Base-by-base conservation (phyloP, 1,140 invertebrate genomes). In the Centruroides sculpturatus region DNA sequence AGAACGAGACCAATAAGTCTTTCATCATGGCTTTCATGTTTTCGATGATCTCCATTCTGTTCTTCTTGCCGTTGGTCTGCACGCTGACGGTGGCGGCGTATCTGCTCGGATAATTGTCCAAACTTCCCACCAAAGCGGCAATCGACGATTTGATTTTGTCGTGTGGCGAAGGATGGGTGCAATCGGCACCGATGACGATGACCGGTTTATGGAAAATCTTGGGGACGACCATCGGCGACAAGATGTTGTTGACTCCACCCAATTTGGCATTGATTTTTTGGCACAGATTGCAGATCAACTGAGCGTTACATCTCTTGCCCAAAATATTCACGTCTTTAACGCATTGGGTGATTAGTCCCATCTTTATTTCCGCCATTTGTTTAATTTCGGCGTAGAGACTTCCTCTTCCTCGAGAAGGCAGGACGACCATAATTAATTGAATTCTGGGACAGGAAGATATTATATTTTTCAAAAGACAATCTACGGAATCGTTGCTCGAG, bases 131-230 rank as follows among this genome's bases (percentile, higher is more conserved):
- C 11, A 82, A 80, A 1, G 89, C 89, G 13, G 89, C 89, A 46
- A 92, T 83, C 55, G 88, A 92, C 0, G 89, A 87, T 23, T 83
- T 82, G 0, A 49, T 68, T 23, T 80, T 78, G 69, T 86, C 85
- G 0, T 85, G 85, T 12, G 67, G 52, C 3, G 84, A 81, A 0
- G 88, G 87, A 79, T 92, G 88, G 1, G 87, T 90, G 1, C 92
- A 88, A 75, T 93, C 90, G 35, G 88, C 89, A 1, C 90, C 88
- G 47, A 92, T 73, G 12, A 87, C 78, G 77, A 91, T 86, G 1
- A 76, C 73, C 3, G 77, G 76, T 41, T 35, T 48, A 3, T 64
- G 46, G 10, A 81, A 63, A 51, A 51, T 51, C 5, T 34, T 5
- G 5, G 50, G 50, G 5, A 8, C 11, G 5, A 13, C 10, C 6